phyloP scores from a whole-genome alignment of 2,797 vertebrate species.

The Rhodeus uyekii region DNA sequence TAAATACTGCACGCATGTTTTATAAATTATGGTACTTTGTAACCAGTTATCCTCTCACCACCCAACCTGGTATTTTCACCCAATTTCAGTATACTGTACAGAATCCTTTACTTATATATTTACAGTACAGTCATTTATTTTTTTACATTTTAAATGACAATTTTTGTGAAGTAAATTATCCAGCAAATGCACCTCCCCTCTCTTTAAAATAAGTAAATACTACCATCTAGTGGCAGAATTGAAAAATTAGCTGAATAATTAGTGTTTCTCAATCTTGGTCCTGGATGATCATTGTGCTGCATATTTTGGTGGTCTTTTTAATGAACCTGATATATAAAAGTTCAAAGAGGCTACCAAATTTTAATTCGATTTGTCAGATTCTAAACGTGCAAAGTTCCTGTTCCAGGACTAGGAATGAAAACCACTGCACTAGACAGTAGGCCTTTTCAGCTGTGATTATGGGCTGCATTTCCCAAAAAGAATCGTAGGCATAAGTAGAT shows the following conservation, averaged over 20 bases:
- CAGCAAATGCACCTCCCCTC: background rate
- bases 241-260: background rate
- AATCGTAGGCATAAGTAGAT: background rate
- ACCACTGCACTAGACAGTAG: background rate
- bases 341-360: background rate
- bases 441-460: background rate
- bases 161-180: background rate
- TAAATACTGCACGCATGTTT: constrained; percentile 30
- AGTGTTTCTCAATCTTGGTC: background rate
- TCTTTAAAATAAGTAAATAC: constrained; percentile 17
- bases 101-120: background rate
- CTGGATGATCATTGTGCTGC: background rate
- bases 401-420: background rate
- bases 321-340: background rate
- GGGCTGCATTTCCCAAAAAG: background rate
- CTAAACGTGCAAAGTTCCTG: background rate
- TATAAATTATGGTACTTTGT: background rate
- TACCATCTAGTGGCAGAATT: constrained; percentile 55
- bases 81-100: no score
- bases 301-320: background rate
- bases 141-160: background rate
- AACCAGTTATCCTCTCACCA: background rate
- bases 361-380: background rate
- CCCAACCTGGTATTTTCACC: no score
- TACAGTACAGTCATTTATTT: background rate